phyloP scores from a whole-genome alignment of 1,140 invertebrate species.

The Neodiprion virginianus region DNA sequence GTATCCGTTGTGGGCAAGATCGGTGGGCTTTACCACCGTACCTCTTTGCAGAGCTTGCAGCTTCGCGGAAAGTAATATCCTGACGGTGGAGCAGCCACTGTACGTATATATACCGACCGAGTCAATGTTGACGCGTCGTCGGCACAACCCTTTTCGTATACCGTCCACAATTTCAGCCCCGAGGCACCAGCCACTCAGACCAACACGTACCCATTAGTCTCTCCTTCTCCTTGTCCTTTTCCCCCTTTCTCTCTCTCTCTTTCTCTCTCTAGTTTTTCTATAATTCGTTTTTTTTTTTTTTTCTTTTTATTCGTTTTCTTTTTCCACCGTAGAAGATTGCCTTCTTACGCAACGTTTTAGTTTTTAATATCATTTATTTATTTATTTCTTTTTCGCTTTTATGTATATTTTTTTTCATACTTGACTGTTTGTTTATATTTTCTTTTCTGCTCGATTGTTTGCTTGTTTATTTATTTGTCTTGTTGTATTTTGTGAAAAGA shows the following conservation, averaged over 20 bases:
- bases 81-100: not conserved
- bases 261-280: not conserved
- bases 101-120: not conserved
- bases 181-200: not conserved
- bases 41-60: not conserved
- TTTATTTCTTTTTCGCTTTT: too few species aligned
- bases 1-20: too few species aligned
- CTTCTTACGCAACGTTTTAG: too few species aligned
- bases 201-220: not conserved
- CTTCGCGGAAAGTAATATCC: not conserved
- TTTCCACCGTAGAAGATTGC: too few species aligned
- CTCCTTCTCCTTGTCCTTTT: not conserved
- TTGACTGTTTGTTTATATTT: too few species aligned
- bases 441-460: too few species aligned
- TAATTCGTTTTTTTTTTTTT: too few species aligned
- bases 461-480: too few species aligned
- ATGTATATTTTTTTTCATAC: too few species aligned
- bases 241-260: not conserved
- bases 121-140: not conserved
- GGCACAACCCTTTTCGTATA: not conserved
- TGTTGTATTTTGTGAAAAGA: too few species aligned
- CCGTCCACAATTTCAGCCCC: not conserved
- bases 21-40: not conserved
- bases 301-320: too few species aligned
- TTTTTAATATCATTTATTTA: too few species aligned